Evolutionary conservation across 1,140 invertebrate species (phyloP), one percentile per base, ranked within the genome.

Genomic region (Drosophila tsacasi): DNA sequence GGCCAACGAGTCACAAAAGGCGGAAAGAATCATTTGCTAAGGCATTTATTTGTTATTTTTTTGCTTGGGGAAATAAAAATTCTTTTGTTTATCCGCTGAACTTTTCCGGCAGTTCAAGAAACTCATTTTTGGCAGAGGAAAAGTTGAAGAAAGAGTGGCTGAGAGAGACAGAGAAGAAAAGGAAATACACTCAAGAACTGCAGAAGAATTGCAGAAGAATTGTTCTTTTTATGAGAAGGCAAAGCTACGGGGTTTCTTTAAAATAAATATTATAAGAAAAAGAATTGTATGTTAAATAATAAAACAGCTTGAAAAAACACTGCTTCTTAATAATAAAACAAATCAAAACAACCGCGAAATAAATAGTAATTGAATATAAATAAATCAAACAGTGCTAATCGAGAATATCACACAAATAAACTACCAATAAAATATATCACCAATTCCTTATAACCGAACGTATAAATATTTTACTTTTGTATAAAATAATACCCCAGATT

Each of bases 61-160:
- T 12, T 65, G 67, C 69, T 42, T 19, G 30, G 27, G 50, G 67
- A 15, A 60, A 68, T 55, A 47, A 21, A 73, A 55, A 47, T 63
- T 75, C 58, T 74, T 55, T 75, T 74, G 68, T 74, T 61, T 72
- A 27, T 8, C 12, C 10, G n/a, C 30, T 73, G 46, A 73, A 73
- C 69, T 52, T 32, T 73, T 69, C 54, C 39, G 19, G 46, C 15
- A 73, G 71, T 73, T 73, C 52, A 73, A 59, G 35, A 59, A 60
- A 73, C 69, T 50, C 39, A 59, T 71, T 59, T 59, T 49, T 30
- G 44, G 15, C 10, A 39, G 37, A 27, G 21, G 32, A 25, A 64
- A n/a, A 37, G 39, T 0, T n/a, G 39, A 21, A 62, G 21, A 49
- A 40, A 52, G 35, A 52, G n/a, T n/a, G n/a, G n/a, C n/a, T n/a